Evolutionary conservation across 2,888 invertebrate genomes (phyloP), one percentile per base, ranked within the genome.

Genomic region (Zhuqinia jingwanae): DNA sequence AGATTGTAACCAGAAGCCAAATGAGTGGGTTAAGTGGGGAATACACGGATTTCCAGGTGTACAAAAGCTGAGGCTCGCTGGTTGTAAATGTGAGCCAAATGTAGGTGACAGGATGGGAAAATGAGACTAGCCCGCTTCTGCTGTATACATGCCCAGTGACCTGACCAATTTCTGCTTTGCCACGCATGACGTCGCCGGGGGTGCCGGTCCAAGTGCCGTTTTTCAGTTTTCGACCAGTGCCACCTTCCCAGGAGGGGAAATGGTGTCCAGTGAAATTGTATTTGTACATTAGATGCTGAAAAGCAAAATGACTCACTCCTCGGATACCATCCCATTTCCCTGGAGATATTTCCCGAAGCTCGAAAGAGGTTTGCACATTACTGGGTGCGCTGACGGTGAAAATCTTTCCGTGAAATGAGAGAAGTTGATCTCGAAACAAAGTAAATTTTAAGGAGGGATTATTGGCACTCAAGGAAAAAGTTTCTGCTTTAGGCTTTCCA

Each of bases 181-280:
- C 58, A 10, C 20, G 20, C 10, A 58, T 1, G 3, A 58, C 25
- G 20, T 58, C 58, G 2, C 20, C 58, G 2, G 20, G 13, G 2
- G 58, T 20, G 5, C 58, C 58, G 1, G 20, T 10, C 58, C 58
- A 58, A 58, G 20, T 58, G 8, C 58, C 58, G 13, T 58, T 58
- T 25, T 58, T 58, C 5, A 58, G 58, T 13, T 58, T 58, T 20
- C 20, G 8, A 6, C 58, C 58, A 2, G 58, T 58, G 10, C 58
- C 58, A 8, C 58, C 58, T 17, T 56, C 56, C 56, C 56, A 56
- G 10, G 56, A 56, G 56, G 56, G 56, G n/a, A 56, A 56, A n/a
- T 56, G 56, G 3, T n/a, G 56, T 15, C 56, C 56, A 56, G 56
- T 11, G n/a, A 56, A 56, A n/a, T 56, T n/a, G n/a, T n/a, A n/a